Conservation (phyloP, 1,140 invertebrate genomes). For the Trachymyrmex septentrionalis region DNA sequence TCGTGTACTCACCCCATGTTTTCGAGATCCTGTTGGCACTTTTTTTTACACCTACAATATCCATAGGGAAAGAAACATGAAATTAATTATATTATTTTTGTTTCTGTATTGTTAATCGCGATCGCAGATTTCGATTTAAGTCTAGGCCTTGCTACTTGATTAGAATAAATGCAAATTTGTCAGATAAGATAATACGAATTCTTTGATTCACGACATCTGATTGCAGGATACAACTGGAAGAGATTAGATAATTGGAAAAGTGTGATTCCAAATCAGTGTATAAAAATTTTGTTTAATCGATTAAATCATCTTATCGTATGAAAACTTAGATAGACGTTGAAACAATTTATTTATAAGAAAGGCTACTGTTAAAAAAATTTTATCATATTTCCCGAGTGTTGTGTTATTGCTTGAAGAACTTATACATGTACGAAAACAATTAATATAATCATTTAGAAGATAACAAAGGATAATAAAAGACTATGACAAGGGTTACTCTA, state of each 20-base stretch:
- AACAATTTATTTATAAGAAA: neutral
- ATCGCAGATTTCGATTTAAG: conserved; percentile 3
- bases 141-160: conserved; percentile 43
- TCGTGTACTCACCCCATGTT: conserved; percentile 66
- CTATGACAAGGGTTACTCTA: neutral
- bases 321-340: neutral
- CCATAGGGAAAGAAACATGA: neutral
- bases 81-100: conserved; percentile 2
- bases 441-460: conserved; percentile 6
- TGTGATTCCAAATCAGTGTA: neutral
- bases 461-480: conserved; percentile 1
- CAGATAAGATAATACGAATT: conserved; percentile 67
- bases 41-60: neutral
- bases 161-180: conserved; percentile 49
- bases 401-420: conserved; percentile 2
- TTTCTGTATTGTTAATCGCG: conserved; percentile 34
- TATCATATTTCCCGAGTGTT: neutral
- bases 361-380: neutral
- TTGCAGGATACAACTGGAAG: neutral
- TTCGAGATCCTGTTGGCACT: neutral
- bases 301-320: neutral
- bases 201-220: neutral
- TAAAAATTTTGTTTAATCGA: neutral
- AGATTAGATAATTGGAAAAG: neutral
- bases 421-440: neutral